Percentiles rank a stretch among this genome's conserved stretches.
phyloP scores from a whole-genome alignment of 2,888 invertebrate genomes.

The Acrocyrtus sp. region DNA sequence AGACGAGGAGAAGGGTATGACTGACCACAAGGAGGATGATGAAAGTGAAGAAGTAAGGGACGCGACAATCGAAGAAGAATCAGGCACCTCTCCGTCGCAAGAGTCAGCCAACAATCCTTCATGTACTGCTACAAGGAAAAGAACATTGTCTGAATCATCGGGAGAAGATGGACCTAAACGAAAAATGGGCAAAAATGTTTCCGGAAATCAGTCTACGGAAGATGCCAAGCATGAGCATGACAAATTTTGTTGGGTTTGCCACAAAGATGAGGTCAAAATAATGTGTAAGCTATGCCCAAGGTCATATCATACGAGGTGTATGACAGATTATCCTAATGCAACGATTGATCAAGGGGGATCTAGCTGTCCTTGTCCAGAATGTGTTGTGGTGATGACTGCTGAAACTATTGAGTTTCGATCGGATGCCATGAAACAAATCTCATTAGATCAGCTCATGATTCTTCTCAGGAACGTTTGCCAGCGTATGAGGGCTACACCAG shows the following conservation, averaged over 20 bases:
- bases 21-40: not conserved
- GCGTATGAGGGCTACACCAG: constrained; percentile 81
- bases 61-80: constrained; percentile 9
- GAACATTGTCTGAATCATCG: constrained; percentile 55
- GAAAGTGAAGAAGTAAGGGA: constrained; percentile 23
- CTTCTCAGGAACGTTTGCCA: constrained; percentile 82
- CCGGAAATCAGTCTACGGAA: not conserved
- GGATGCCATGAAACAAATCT: constrained; percentile 77
- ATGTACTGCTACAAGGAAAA: constrained; percentile 52
- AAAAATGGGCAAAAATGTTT: constrained; percentile 55
- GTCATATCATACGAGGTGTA: constrained; percentile 84
- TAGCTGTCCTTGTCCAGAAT: constrained; percentile 84
- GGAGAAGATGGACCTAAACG: constrained; percentile 59
- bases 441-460: constrained; percentile 79
- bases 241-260: constrained; percentile 92
- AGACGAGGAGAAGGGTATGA: not conserved
- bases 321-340: constrained; percentile 65
- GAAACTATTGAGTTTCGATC: constrained; percentile 74
- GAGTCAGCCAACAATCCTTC: constrained; percentile 1
- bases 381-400: constrained; percentile 77
- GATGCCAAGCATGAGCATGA: constrained; percentile 68
- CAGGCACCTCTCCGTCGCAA: not conserved
- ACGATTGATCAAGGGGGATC: constrained; percentile 66
- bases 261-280: constrained; percentile 73
- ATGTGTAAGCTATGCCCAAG: constrained; percentile 86